Base-by-base conservation (phyloP, 2,797 vertebrate genomes). In the Orientallactaga sibirica region DNA sequence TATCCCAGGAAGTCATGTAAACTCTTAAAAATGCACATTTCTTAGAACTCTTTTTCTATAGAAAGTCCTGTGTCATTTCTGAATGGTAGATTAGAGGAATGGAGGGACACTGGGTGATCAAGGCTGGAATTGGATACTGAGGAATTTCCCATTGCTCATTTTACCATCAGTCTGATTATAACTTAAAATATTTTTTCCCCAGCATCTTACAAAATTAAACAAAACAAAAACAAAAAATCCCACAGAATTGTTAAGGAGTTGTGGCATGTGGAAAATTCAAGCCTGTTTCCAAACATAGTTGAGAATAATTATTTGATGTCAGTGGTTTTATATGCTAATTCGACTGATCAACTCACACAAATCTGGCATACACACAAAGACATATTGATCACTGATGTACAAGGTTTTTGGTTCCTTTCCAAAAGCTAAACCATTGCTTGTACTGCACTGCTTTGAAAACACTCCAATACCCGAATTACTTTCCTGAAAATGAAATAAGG, bases 231-330 rank as follows among this genome's bases (percentile, higher is more conserved):
- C 25, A 77, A 55, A 48, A 76, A 58, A n/a, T 29, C 29, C 7
- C 7, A 66, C 64, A 86, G 74, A 90, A 85, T 82, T 91, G 91
- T 88, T 90, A 81, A 88, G 71, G 61, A 85, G 48, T 86, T 88
- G 43, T 71, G 33, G 85, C 61, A 78, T 55, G 74, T 62, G 67
- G 55, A 90, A 92, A 86, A 93, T 91, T 81, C 29, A 73, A 75
- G 19, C n/a, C 79, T 22, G 18, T 88, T 95, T 77, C 41, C 52
- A 86, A 94, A 94, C 67, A n/a, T 71, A 79, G 43, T 67, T 79
- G 73, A 33, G 29, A 88, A 55, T 61, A 82, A 76, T 96, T 82
- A 75, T 79, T 90, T 92, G 52, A 88, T 82, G 43, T 78, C 43
- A 90, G 11, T 88, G 12, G 27, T 27, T 86, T 90, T 92, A 75